Conservation (phyloP, 2,888 invertebrate genomes). For the Pyrrhosoma nymphula region DNA sequence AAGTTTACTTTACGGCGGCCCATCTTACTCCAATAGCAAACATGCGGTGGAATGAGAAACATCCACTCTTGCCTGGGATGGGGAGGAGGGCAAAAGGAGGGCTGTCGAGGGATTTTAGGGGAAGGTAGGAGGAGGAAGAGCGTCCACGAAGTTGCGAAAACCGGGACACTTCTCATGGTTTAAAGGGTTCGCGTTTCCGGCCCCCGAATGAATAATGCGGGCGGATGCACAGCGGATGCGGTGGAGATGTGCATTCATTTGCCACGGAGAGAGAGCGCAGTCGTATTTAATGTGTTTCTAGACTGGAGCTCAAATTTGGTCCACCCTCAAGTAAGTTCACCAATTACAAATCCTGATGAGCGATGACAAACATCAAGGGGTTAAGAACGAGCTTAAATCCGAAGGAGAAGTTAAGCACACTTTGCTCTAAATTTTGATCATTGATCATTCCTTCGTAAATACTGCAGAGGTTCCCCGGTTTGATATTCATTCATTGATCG, state of each 20-base stretch:
- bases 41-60: background rate
- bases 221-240: background rate
- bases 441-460: too few species aligned
- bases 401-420: too few species aligned
- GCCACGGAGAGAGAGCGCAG: background rate
- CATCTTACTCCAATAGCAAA: constrained; percentile 6
- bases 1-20: constrained; percentile 11
- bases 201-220: background rate
- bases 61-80: background rate
- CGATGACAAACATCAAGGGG: too few species aligned
- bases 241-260: background rate
- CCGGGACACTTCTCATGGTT: background rate
- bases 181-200: background rate
- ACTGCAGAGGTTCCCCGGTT: too few species aligned
- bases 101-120: background rate
- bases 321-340: too few species aligned
- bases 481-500: too few species aligned
- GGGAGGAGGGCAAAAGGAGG: background rate
- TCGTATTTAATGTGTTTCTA: background rate
- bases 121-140: background rate
- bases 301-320: background rate
- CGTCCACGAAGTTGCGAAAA: background rate
- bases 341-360: too few species aligned
- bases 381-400: too few species aligned
- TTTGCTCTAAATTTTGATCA: too few species aligned